Evolutionary conservation across 2,888 invertebrate species (phyloP), one percentile per base, ranked within the genome.

Genomic region (Liopterus haemorrhoidalis): DNA sequence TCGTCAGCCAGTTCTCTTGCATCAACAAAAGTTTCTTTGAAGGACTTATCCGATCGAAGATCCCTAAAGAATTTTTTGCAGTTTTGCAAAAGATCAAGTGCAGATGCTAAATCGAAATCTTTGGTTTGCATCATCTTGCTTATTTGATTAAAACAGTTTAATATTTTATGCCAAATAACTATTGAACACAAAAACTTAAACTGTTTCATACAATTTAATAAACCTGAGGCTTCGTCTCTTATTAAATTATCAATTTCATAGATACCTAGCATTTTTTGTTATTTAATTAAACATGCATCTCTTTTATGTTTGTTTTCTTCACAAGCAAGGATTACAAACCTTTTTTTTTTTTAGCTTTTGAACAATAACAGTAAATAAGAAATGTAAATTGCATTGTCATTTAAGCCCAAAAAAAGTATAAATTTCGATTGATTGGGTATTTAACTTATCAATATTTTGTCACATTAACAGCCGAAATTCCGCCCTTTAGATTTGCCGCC

Each of bases 71-170:
- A 46, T 51, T 48, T 4, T 54, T 54, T 54, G 39, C 48, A 50
- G 36, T 45, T 52, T 51, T 54, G 32, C 40, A 53, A 44, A 49
- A 50, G 46, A 49, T 51, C 41, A 51, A 54, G 49, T 48, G 48
- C 49, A 53, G 47, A 44, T 41, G 44, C 31, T 49, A 49, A 21
- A 46, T 49, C 42, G 28, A 48, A 49, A 49, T 52, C 43, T 49
- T 53, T 49, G 37, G 45, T 53, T 49, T 53, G 48, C 44, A 52
- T 49, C 45, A 53, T 38, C 36, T 53, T 54, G 39, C 49, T 54
- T 40, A 52, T 48, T 43, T 48, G 45, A 51, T 51, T 53, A 38
- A 53, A 49, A n/a, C 45, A 46, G 33, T 49, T 48, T 42, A 50
- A 47, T 41, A 49, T 49, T 47, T 49, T 41, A 37, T 49, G 41